Percentiles rank a stretch among this genome's conserved stretches.
phyloP scores from a whole-genome alignment of 2,888 invertebrate species.

The Tetranychus truncatus region DNA sequence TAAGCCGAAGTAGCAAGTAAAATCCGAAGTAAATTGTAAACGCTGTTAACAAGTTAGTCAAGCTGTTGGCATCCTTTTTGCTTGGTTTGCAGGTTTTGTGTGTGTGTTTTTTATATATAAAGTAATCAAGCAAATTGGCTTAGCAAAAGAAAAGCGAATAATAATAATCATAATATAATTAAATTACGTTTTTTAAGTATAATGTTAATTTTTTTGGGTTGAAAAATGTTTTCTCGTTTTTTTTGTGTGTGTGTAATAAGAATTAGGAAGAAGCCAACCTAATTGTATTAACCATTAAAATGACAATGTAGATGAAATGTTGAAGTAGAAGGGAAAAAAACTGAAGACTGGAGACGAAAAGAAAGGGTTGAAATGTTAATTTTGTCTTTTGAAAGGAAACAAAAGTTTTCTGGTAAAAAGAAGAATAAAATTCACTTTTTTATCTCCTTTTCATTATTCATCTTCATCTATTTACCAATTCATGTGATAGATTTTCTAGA shows the following conservation, averaged over 20 bases:
- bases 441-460: too few species aligned
- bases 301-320: not conserved
- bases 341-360: not conserved
- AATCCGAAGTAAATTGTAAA: not conserved
- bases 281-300: not conserved
- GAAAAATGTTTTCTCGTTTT: not conserved
- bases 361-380: not conserved
- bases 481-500: too few species aligned
- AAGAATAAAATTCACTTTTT: too few species aligned
- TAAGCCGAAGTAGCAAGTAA: not conserved
- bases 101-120: not conserved
- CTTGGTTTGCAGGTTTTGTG: not conserved
- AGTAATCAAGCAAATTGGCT: not conserved
- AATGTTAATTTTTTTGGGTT: not conserved
- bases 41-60: not conserved
- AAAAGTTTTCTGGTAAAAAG: too few species aligned
- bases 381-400: too few species aligned
- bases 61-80: not conserved
- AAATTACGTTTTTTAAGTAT: not conserved
- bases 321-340: not conserved
- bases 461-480: too few species aligned
- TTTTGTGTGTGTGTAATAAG: not conserved
- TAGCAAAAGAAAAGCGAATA: not conserved
- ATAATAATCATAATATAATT: not conserved
- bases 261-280: not conserved